Conservation (phyloP, 2,888 invertebrate species). For the Agriotes lineatus region DNA sequence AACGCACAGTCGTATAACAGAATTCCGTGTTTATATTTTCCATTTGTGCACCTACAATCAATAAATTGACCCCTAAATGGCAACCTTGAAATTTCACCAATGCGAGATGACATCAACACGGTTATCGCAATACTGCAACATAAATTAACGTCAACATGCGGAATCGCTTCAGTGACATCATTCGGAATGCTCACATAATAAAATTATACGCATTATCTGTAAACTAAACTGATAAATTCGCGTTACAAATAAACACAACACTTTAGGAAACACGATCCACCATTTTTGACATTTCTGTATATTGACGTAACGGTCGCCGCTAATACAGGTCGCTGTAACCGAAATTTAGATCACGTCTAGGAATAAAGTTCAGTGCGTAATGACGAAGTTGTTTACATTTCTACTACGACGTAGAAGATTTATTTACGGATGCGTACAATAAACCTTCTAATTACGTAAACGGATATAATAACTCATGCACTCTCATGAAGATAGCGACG, state of each 20-base stretch:
- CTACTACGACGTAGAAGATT: neutral
- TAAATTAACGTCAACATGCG: constrained; percentile 50
- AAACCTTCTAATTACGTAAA: neutral
- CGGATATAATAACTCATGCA: too few relatives aligned
- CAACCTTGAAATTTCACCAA: constrained; percentile 61
- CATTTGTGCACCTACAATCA: constrained; percentile 56
- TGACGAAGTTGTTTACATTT: neutral
- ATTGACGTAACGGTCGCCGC: constrained; percentile 52
- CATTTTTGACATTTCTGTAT: constrained; percentile 52
- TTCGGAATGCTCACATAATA: constrained; percentile 46
- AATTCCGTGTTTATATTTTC: constrained; percentile 52
- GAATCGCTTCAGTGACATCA: constrained; percentile 48
- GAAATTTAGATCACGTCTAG: constrained; percentile 14
- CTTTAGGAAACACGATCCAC: constrained; percentile 55
- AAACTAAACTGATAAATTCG: constrained; percentile 39
- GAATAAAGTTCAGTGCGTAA: constrained; percentile 1
- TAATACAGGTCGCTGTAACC: constrained; percentile 33
- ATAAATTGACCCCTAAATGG: constrained; percentile 59
- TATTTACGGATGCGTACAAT: neutral
- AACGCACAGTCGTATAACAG: constrained; percentile 7
- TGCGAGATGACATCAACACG: constrained; percentile 57
- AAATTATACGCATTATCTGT: constrained; percentile 42
- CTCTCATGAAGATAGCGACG: too few relatives aligned
- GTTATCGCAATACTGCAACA: constrained; percentile 52
- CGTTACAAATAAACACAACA: constrained; percentile 53